Evolutionary conservation across 2,888 invertebrate species (phyloP), one percentile per base, ranked within the genome.

Genomic region (Zeuzera pyrina): DNA sequence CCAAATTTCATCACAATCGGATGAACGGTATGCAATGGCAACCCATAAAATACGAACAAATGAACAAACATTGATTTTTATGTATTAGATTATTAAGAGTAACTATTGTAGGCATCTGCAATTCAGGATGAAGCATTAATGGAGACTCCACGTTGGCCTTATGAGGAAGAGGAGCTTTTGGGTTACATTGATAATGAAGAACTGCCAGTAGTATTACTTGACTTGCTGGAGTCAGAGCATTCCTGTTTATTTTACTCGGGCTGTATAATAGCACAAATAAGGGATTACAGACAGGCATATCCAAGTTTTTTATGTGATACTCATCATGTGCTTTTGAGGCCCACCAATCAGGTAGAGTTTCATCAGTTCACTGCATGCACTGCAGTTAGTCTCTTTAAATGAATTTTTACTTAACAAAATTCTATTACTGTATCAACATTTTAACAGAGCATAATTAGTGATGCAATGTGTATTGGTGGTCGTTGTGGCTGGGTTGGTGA

Each of bases 151-250:
- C 78, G 89, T 58, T 91, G 91, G 91, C 93, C 94, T 53, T 96
- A 96, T 65, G 94, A 95, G 72, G 93, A 94, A 71, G 94, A 95
- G 59, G 90, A 94, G 60, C 73, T 96, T 41, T 84, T 97, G 47
- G 90, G 91, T 59, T 94, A 92, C 66, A 91, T 97, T 55, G 94
- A 96, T 70, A 92, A 92, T 72, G 95, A 95, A 70, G 92, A 95
- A 78, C 81, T 97, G 62, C 97, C 97, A 30, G 92, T 94, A 39
- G 89, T 92, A 59, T 85, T 97, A 35, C 86, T 94, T 40, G 94
- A 96, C 67, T 78, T 95, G 45, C 77, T 97, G 39, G 94, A 94
- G 63, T 86, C 90, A 5, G 91, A 92, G 60, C 89, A 93, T 62
- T 91, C 93, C 31, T 91, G 92, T 71, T 85, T 97, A 38, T 93